Percentiles rank a stretch among this genome's conserved stretches.
Evolutionary conservation across 2,888 invertebrate species (phyloP).

Genomic region (Ophion ventricosus): DNA sequence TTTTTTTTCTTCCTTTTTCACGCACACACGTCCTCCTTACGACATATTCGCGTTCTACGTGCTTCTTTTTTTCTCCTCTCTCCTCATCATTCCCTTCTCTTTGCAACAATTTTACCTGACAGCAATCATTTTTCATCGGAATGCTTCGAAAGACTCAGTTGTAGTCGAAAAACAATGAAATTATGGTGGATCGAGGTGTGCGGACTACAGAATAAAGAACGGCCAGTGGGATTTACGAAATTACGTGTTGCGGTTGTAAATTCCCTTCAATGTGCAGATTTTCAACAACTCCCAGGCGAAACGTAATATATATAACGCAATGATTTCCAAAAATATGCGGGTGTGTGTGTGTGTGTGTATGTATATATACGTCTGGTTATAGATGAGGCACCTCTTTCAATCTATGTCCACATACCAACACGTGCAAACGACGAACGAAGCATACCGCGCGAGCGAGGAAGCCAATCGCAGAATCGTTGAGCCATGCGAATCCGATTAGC

Average conservation of each 20-base stretch:
- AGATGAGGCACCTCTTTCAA: not conserved
- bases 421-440: slow-evolving; percentile 31
- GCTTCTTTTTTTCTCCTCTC: not conserved
- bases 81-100: not conserved
- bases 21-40: not conserved
- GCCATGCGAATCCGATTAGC: slow-evolving; percentile 57
- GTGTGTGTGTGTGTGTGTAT: not conserved
- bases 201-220: not conserved
- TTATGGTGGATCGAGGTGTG: not conserved
- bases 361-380: not conserved
- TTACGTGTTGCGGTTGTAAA: slow-evolving; percentile 2
- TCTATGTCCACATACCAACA: not conserved
- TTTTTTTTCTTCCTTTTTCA: slow-evolving; percentile 41
- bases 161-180: slow-evolving; percentile 29
- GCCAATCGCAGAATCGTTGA: slow-evolving; percentile 49
- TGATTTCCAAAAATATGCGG: not conserved
- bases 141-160: not conserved
- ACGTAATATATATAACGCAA: slow-evolving; percentile 34
- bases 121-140: not conserved
- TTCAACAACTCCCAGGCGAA: not conserved
- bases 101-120: not conserved
- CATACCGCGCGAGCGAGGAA: slow-evolving; percentile 13
- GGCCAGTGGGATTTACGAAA: not conserved
- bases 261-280: slow-evolving; percentile 39
- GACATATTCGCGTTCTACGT: slow-evolving; percentile 17